Conservation (phyloP, 2,888 invertebrate genomes). For the Calephelis perditalis region DNA sequence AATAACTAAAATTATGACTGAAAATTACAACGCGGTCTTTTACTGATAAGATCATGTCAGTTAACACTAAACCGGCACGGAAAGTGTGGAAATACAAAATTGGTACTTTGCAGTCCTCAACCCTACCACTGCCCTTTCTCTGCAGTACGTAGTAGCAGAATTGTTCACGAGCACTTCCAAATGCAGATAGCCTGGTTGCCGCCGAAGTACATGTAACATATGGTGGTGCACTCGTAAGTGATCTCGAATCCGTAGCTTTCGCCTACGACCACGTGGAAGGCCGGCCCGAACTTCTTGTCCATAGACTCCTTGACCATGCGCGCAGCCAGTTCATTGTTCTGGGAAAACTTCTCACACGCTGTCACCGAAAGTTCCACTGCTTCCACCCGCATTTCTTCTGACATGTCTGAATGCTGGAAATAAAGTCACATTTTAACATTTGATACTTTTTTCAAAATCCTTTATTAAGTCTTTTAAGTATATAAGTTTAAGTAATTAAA, state of each 20-base stretch:
- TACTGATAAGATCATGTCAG: too few relatives aligned
- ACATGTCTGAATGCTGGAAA: slow-evolving; percentile 93
- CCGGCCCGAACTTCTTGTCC: slow-evolving; percentile 97
- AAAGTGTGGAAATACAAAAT: too few relatives aligned
- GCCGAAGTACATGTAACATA: slow-evolving; percentile 93
- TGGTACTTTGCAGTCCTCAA: too few relatives aligned
- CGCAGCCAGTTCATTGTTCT: slow-evolving; percentile 94
- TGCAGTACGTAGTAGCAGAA: too few relatives aligned
- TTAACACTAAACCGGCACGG: too few relatives aligned
- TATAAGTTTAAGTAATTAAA: too few relatives aligned
- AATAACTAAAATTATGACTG: too few relatives aligned
- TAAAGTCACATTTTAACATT: slow-evolving; percentile 1
- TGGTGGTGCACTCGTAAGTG: slow-evolving; percentile 92
- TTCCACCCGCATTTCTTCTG: slow-evolving; percentile 94
- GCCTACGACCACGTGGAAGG: slow-evolving; percentile 97
- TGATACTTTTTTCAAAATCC: not conserved
- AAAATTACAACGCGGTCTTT: too few relatives aligned
- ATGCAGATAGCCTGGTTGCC: slow-evolving; percentile 93
- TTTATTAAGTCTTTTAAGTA: not conserved
- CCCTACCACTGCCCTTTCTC: too few relatives aligned
- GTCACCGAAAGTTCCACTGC: slow-evolving; percentile 94
- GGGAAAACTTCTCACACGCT: slow-evolving; percentile 93
- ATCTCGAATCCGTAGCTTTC: slow-evolving; percentile 97
- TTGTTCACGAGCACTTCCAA: slow-evolving; percentile 89
- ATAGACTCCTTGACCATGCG: slow-evolving; percentile 95